Evolutionary conservation across 2,113 vertebrate genomes (phyloP).

Genomic region (Romanogobio albipinnatus): DNA sequence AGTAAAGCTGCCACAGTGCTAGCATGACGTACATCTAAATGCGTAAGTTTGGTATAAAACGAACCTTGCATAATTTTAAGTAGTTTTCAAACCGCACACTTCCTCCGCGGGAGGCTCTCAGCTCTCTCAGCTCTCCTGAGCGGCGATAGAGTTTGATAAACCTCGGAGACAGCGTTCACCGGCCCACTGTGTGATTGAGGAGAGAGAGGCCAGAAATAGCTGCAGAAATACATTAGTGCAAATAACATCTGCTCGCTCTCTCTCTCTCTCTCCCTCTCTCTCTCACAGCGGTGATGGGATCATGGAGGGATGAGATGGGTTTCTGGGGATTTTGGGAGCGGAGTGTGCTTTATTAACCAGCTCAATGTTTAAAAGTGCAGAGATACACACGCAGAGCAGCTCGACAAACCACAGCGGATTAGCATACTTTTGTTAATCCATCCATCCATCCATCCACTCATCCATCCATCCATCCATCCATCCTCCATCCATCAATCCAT

Average conservation of each 20-base stretch:
- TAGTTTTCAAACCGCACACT: neutral
- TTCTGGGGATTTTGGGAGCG: conserved; percentile 4
- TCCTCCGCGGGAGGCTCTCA: neutral
- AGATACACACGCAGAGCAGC: neutral
- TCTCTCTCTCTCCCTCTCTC: neutral
- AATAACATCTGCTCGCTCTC: conserved; percentile 21
- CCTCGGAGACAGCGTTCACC: neutral
- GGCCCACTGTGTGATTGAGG: neutral
- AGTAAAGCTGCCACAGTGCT: neutral
- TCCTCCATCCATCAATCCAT: no score
- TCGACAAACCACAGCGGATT: neutral
- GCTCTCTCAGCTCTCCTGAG: neutral
- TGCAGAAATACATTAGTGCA: neutral
- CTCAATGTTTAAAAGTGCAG: neutral
- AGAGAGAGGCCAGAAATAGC: neutral
- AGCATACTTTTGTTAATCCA: neutral
- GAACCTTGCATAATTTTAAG: neutral
- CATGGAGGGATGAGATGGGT: neutral
- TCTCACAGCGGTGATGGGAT: neutral
- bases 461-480: no score
- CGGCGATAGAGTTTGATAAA: neutral
- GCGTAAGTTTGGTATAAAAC: neutral
- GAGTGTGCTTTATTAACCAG: conserved; percentile 21
- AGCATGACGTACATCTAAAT: neutral
- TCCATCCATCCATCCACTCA: no score